Evolutionary conservation across 2,113 vertebrate species (phyloP).

Genomic region (Corythaeola cristata): DNA sequence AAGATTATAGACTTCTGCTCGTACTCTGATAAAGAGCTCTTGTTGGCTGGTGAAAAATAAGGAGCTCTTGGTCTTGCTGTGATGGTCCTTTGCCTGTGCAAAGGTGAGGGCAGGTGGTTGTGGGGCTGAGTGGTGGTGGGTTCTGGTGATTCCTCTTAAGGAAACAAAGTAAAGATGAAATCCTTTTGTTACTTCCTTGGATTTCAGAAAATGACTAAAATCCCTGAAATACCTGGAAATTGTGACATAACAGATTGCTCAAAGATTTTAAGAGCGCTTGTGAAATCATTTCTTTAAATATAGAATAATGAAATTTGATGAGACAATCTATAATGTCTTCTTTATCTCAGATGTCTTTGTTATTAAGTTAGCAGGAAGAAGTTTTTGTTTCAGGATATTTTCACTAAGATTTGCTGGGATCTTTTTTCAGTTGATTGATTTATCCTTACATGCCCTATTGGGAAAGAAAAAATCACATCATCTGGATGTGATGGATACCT

Average conservation of each 20-base stretch:
- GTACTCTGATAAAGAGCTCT: not conserved
- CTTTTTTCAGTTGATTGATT: not conserved
- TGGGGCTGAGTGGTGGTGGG: not conserved
- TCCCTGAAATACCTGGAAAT: not conserved
- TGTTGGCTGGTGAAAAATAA: not conserved
- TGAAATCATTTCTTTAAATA: not conserved
- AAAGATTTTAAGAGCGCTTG: not conserved
- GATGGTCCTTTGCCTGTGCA: not conserved
- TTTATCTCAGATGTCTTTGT: not conserved
- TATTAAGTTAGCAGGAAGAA: not conserved
- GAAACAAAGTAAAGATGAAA: not conserved
- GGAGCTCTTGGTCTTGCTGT: not conserved
- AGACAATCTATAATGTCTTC: not conserved
- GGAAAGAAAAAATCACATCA: not conserved
- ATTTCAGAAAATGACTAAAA: not conserved
- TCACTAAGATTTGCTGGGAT: not conserved
- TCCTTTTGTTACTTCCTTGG: not conserved
- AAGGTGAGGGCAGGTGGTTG: not conserved
- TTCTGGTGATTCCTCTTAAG: not conserved
- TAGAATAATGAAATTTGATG: not conserved
- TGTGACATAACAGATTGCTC: not conserved
- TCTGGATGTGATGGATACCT: not conserved
- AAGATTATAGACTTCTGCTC: not conserved
- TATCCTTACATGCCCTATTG: not conserved
- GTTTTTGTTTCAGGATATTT: not conserved